These are phyloP conservation scores for Callyntrura sp. DNA, from an alignment of 2,888 invertebrate genomes.

Conservation along the genomic window DNA sequence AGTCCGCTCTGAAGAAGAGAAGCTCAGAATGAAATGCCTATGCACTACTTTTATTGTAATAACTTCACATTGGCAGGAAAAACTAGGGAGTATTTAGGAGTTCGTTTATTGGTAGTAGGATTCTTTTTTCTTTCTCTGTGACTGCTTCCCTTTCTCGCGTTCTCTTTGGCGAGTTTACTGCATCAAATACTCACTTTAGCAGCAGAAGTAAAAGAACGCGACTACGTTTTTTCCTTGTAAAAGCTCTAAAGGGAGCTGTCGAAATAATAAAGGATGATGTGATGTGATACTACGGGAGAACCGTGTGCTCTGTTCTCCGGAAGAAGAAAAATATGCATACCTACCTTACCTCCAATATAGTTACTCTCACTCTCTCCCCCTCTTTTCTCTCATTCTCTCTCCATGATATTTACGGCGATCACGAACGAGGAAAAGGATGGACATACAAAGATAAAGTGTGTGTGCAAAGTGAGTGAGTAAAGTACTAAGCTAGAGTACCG, in stretches of 20 bases:
- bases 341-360: background rate
- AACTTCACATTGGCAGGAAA: constrained; percentile 34
- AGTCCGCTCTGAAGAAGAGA: background rate
- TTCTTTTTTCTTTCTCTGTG: background rate
- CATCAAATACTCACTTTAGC: constrained; percentile 8
- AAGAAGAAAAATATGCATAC: constrained; percentile 23
- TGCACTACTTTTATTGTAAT: constrained; percentile 14
- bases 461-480: background rate
- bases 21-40: constrained; percentile 5
- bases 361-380: background rate
- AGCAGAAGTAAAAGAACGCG: background rate
- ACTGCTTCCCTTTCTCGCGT: background rate
- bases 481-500: too few relatives aligned
- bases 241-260: constrained; percentile 72
- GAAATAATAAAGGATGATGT: constrained; percentile 70
- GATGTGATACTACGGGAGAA: constrained; percentile 42
- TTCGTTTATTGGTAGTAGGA: constrained; percentile 16
- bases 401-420: constrained; percentile 2
- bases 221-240: constrained; percentile 14
- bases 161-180: constrained; percentile 16
- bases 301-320: constrained; percentile 4
- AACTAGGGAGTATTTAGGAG: constrained; percentile 39
- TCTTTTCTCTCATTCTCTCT: too few relatives aligned
- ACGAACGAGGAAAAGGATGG: background rate
- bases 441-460: constrained; percentile 2